Evolutionary conservation across 2,797 vertebrate genomes (phyloP).

Genomic region (Psittacula echo): DNA sequence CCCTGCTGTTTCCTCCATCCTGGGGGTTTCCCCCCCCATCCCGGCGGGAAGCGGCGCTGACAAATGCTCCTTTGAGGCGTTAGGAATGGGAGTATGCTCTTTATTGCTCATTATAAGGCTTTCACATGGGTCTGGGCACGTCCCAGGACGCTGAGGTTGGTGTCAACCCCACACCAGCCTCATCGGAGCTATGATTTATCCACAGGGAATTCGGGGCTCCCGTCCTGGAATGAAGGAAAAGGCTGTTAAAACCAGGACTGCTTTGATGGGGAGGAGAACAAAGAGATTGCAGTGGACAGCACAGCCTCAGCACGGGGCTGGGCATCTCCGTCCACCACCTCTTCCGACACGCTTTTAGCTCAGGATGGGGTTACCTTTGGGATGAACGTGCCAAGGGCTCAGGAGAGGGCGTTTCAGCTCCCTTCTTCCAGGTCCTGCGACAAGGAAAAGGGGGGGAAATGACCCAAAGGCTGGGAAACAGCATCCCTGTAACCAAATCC

Average conservation of each 20-base stretch:
- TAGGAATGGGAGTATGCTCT: neutral
- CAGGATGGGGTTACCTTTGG: neutral
- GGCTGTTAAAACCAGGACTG: neutral
- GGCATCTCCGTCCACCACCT: neutral
- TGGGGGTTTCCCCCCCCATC: accelerated
- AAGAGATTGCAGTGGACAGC: neutral
- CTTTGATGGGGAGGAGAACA: neutral
- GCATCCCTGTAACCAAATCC: neutral
- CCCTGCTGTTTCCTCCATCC: neutral
- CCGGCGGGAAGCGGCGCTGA: neutral
- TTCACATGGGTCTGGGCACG: accelerated
- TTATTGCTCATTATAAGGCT: conserved; percentile 2
- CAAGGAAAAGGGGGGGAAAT: neutral
- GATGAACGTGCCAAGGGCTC: neutral
- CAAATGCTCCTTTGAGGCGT: neutral
- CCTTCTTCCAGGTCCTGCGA: neutral
- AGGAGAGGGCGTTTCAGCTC: neutral
- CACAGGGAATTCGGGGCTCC: neutral
- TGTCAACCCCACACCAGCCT: neutral
- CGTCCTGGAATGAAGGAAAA: neutral
- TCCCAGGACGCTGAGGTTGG: neutral
- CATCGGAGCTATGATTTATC: neutral
- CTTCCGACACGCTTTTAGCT: neutral
- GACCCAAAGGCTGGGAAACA: neutral
- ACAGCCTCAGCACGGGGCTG: neutral